Evolutionary conservation across 2,113 vertebrate genomes (phyloP).

Genomic region (Strix uralensis): DNA sequence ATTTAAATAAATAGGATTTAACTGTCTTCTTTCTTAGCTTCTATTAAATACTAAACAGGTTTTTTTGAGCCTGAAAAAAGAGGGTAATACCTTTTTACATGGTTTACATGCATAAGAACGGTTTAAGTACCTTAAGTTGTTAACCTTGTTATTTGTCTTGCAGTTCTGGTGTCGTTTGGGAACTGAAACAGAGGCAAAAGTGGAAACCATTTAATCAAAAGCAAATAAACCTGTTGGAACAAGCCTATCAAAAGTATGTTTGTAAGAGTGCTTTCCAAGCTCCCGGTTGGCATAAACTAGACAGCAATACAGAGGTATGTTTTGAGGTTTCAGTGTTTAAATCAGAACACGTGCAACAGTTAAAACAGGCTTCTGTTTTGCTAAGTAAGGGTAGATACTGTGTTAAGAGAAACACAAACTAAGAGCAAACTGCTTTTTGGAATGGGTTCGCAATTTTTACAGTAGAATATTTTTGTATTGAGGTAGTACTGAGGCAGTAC

Average conservation of each 20-base stretch:
- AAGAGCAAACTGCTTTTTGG: neutral
- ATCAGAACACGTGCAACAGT: neutral
- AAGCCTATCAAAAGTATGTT: constrained; percentile 82
- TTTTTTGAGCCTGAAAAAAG: neutral
- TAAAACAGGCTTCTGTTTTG: neutral
- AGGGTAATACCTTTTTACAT: neutral
- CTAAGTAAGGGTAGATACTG: neutral
- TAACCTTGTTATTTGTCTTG: neutral
- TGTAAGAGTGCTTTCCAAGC: neutral
- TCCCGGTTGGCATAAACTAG: constrained; percentile 82
- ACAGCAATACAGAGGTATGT: constrained; percentile 85
- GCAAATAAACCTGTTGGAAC: constrained; percentile 88
- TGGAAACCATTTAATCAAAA: constrained; percentile 96
- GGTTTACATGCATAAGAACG: neutral
- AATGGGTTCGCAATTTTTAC: neutral
- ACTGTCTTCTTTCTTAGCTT: neutral
- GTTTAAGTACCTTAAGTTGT: neutral
- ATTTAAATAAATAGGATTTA: neutral
- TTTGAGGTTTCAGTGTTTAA: neutral
- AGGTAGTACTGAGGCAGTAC: neutral
- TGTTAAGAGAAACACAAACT: neutral
- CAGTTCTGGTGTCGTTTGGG: constrained; percentile 96
- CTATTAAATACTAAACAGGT: neutral
- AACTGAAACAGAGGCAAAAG: constrained; percentile 86
- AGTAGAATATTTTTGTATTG: neutral